Evolutionary conservation across 1,140 invertebrate species (phyloP), one percentile per base, ranked within the genome.

Genomic region (Melitaea cinxia): DNA sequence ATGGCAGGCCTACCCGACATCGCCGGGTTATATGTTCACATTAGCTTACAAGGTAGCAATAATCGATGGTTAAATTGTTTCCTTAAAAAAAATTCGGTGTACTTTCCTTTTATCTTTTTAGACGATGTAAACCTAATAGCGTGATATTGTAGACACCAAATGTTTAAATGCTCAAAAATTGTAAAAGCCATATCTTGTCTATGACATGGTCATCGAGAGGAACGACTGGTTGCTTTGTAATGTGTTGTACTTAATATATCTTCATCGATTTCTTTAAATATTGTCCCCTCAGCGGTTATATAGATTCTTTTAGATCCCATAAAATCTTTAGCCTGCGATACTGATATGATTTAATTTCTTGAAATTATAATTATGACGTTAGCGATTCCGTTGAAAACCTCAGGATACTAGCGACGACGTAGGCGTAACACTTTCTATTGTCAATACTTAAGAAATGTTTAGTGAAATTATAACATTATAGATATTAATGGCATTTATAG

Each of bases 401-500:
- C 42, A 62, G 65, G n/a, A 62, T 63, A 62, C 24, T 84, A 85
- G 83, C 72, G 75, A 79, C 80, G 74, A 74, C 80, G 68, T 84
- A 82, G 74, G 73, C 52, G 64, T 80, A 71, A 74, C 72, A 78
- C 64, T 77, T 78, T 80, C 78, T 75, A 77, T 77, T 78, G 76
- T 84, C 77, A 77, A 78, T 82, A 87, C 68, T 75, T 74, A 59
- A 74, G 39, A 73, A 77, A 79, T 86, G 78, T 88, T 84, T 90
- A 87, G 84, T 80, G 77, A 80, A 82, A 81, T 83, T 81, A 85
- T 79, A 69, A 83, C 80, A 82, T 75, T 83, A 85, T 87, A 83
- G 85, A 83, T 78, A 79, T 71, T 81, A 79, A 82, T 70, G 86
- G 86, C 86, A 89, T 91, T 87, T 87, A 89, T 91, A 89, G 88